A percentile compares a stretch with the other conserved stretches of the same genome.
Evolutionary conservation across 2,797 vertebrate species (phyloP).

Genomic region (Otolemur crassicaudatus): DNA sequence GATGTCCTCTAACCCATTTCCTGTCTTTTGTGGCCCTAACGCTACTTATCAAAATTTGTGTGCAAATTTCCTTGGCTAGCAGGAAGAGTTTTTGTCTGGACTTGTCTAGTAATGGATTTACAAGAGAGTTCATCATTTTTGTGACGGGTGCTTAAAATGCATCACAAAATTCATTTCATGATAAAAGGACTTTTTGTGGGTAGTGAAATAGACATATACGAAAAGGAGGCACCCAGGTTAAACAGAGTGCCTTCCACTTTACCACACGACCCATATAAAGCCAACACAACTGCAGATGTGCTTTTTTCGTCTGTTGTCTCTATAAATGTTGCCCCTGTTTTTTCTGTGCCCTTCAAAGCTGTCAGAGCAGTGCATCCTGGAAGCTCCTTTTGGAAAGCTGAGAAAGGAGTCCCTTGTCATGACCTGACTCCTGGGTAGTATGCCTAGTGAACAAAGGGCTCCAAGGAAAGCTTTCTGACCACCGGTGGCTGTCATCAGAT

Average conservation of each 20-base stretch:
- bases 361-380: not conserved
- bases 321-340: not conserved
- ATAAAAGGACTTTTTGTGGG: conserved; percentile 22
- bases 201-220: conserved; percentile 37
- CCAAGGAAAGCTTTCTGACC: not conserved
- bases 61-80: conserved; percentile 41
- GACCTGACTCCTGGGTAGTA: not conserved
- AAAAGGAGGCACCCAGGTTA: not conserved
- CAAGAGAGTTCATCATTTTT: conserved; percentile 55
- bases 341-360: not conserved
- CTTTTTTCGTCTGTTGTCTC: not conserved
- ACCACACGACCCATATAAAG: not conserved
- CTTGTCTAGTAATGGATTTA: conserved; percentile 51
- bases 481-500: not conserved
- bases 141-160: conserved; percentile 58
- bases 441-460: not conserved
- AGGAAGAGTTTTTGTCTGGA: conserved; percentile 27
- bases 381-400: not conserved
- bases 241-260: conserved; percentile 23
- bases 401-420: not conserved
- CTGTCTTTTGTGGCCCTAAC: not conserved
- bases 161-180: conserved; percentile 64
- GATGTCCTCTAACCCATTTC: conserved; percentile 51
- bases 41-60: conserved; percentile 58
- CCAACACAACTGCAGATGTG: not conserved